Base-by-base conservation (phyloP, 2,888 invertebrate species). In the Endotricha flammealis region DNA sequence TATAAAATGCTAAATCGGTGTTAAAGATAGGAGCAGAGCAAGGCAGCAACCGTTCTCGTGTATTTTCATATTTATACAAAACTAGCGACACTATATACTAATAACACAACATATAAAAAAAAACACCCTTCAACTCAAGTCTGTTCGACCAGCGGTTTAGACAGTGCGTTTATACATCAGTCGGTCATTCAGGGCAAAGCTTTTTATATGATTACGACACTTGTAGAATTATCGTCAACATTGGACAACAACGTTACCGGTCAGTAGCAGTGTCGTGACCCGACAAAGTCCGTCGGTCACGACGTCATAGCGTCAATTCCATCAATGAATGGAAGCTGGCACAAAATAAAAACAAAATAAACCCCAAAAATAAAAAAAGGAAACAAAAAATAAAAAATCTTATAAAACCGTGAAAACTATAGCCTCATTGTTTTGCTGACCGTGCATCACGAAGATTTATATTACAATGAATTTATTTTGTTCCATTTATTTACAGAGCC, bases 201-300 rank as follows among this genome's bases (percentile, higher is more conserved):
- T n/a, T n/a, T n/a, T n/a, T n/a, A n/a, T n/a, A n/a, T n/a, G n/a
- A n/a, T n/a, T n/a, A n/a, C 22, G n/a, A 22, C 12, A 11, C 12
- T 12, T 14, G 11, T 14, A 25, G 10, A 12, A 12, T 10, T 39
- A 44, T 57, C 49, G 53, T 34, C 29, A 42, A 13, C 52, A 70
- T 47, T 64, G 76, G 67, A 57, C 45, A 62, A 57, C 39, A 23
- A 25, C 51, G 44, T 60, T 53, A 63, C 59, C 55, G 54, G 49
- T 60, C 67, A 53, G 56, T 52, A 56, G 64, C 57, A 20, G 33
- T 33, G 60, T 76, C 85, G 85, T 85, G 85, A 82, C 78, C 76
- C 58, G 64, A 44, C 48, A 57, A 61, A 62, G 61, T 59, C 55
- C 64, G 54, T 52, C 63, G 61, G 63, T 64, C 76, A 68, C 73